Percentiles rank a stretch among this genome's conserved stretches.
Conservation (phyloP, 2,113 vertebrate genomes). For the Ageneiosus marmoratus region DNA sequence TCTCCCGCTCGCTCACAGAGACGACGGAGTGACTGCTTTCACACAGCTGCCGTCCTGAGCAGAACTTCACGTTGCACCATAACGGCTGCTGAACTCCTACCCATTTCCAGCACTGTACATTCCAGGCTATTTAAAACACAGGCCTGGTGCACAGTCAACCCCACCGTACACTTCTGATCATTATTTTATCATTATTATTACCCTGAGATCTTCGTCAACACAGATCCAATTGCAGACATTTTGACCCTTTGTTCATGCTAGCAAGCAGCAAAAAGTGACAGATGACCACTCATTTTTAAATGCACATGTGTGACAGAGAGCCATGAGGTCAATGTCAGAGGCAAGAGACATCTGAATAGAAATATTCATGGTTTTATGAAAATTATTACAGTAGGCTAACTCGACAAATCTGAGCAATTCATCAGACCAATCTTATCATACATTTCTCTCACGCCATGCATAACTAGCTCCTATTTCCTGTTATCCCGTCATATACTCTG, state of each 20-base stretch:
- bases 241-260: background rate
- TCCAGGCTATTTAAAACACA: conserved; percentile 58
- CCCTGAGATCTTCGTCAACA: background rate
- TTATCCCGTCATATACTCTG: background rate
- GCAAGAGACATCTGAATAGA: background rate
- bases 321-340: background rate
- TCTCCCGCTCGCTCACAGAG: background rate
- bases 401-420: background rate
- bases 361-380: background rate
- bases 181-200: conserved; percentile 43
- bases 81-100: conserved; percentile 46
- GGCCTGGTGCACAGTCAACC: conserved; percentile 38
- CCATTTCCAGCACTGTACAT: conserved; percentile 56
- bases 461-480: background rate
- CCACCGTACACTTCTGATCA: conserved; percentile 42
- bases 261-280: background rate
- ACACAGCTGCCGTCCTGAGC: conserved; percentile 47
- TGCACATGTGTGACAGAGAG: background rate
- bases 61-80: conserved; percentile 28
- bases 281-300: background rate
- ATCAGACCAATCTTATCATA: background rate
- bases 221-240: conserved; percentile 1
- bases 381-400: background rate
- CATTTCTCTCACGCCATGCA: background rate
- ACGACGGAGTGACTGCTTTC: background rate